Percentiles rank a stretch among this genome's conserved stretches.
Conservation (phyloP, 1,140 invertebrate species). For the Zaprionus nigranus region DNA sequence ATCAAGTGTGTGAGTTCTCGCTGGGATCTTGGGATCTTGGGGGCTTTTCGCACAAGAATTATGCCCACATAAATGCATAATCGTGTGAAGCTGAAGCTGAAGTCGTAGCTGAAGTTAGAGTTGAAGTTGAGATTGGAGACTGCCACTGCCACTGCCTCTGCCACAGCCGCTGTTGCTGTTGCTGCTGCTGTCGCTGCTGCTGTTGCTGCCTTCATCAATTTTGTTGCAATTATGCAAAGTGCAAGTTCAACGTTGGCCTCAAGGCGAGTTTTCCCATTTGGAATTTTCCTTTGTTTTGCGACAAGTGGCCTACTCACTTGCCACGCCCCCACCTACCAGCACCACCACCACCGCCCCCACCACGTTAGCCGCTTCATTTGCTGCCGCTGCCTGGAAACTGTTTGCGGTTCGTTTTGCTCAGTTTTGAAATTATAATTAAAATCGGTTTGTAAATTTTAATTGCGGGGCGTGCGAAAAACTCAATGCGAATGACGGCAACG, state of each 20-base stretch:
- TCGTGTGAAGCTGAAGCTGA: slow-evolving; percentile 8
- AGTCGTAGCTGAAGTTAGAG: background rate
- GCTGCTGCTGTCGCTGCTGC: background rate
- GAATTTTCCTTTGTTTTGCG: slow-evolving; percentile 12
- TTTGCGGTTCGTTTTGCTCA: slow-evolving; percentile 57
- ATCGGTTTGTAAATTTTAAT: slow-evolving; percentile 79
- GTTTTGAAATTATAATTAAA: slow-evolving; percentile 74
- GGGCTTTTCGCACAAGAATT: slow-evolving; percentile 64
- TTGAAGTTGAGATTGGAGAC: background rate
- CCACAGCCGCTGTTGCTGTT: background rate
- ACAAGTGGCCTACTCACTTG: slow-evolving; percentile 1
- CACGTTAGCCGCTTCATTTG: slow-evolving; percentile 73
- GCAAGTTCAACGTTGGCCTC: slow-evolving; percentile 72
- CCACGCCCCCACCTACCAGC: background rate
- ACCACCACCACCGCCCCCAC: background rate
- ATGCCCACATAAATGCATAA: slow-evolving; percentile 24
- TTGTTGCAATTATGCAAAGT: slow-evolving; percentile 76
- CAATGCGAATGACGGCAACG: slow-evolving; percentile 52
- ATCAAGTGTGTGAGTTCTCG: slow-evolving; percentile 48
- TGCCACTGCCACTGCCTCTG: background rate
- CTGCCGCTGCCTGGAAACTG: slow-evolving; percentile 21
- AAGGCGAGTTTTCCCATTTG: slow-evolving; percentile 37
- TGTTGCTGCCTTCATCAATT: background rate
- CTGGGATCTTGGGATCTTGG: slow-evolving; percentile 24
- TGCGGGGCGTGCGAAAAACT: slow-evolving; percentile 67